Percentiles rank a stretch among this genome's conserved stretches.
These are phyloP conservation scores for Propithecus perrieri DNA, from an alignment of 2,797 vertebrate genomes.

Conservation along the genomic window DNA sequence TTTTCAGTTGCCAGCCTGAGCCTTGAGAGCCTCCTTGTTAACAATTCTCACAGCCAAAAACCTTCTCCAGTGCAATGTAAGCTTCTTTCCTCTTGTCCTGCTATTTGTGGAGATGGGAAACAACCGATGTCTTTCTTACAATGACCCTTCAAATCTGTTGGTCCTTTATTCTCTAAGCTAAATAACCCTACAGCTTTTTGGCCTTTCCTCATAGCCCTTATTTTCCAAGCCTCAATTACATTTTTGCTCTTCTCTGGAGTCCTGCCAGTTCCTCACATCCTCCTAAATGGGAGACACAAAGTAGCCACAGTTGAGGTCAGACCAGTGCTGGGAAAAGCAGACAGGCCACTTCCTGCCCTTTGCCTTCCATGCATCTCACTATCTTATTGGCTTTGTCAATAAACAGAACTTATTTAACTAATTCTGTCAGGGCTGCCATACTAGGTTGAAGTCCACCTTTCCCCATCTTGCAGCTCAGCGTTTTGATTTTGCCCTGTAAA, in stretches of 20 bases:
- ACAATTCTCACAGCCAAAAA: not conserved
- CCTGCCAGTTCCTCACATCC: conserved; percentile 61
- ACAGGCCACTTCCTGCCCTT: conserved; percentile 60
- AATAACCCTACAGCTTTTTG: conserved; percentile 34
- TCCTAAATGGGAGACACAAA: conserved; percentile 56
- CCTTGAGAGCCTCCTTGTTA: not conserved
- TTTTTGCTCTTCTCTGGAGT: conserved; percentile 67
- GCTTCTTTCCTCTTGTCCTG: conserved; percentile 3
- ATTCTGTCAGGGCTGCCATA: not conserved
- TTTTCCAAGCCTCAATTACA: conserved; percentile 68
- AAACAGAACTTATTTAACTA: conserved; percentile 5
- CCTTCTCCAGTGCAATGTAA: not conserved
- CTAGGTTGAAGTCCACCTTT: not conserved
- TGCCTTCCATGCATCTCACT: not conserved
- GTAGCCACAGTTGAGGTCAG: conserved; percentile 51
- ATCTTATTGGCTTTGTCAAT: conserved; percentile 24
- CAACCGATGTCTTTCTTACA: conserved; percentile 35
- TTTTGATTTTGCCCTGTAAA: not conserved
- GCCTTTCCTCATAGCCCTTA: conserved; percentile 38
- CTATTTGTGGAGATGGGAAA: conserved; percentile 50
- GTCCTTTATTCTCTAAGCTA: conserved; percentile 43
- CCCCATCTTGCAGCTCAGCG: not conserved
- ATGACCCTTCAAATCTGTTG: conserved; percentile 42
- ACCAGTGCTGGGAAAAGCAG: conserved; percentile 35
- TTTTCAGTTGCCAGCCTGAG: not conserved